Evolutionary conservation across 2,888 invertebrate genomes (phyloP), one percentile per base, ranked within the genome.

Genomic region (Agriopis leucophaearia): DNA sequence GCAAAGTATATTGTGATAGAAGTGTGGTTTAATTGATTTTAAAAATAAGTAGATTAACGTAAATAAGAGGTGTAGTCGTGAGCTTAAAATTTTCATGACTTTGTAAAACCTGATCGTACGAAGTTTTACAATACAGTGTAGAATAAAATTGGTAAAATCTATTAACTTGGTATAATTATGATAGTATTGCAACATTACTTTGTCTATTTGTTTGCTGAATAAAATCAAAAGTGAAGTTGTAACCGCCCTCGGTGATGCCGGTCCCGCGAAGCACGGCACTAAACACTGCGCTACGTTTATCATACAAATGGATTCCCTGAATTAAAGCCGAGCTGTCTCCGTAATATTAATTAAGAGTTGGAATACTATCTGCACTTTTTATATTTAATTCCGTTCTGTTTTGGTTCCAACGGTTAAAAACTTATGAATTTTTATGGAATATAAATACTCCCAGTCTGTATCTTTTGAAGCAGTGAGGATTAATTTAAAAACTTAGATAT

Each of bases 291-390:
- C 81, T 69, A 56, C 78, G 82, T 81, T 86, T 84, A 83, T 84
- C 85, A 85, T 85, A 87, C 84, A 86, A 87, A 87, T 88, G 84
- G 82, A 85, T 86, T 85, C 82, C 81, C 83, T 80, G 83, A 82
- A 80, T 82, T 77, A 81, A 81, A 80, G 72, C 73, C 75, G 56
- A 68, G 72, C 74, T 74, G 73, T 68, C 73, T 65, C 74, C 73
- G 68, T 55, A 56, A 70, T 73, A 77, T 78, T 80, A 77, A 81
- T 80, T 81, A 77, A 71, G 71, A 70, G 73, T 69, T 75, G 71
- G 50, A 65, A 74, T 71, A 76, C 68, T 64, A 59, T 44, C 59
- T 38, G 52, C 52, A 60, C 50, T 66, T 56, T 61, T 56, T 51
- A 44, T 27, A 61, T 51, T 60, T 47, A 60, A 66, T 62, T 27